Evolutionary conservation across 2,888 invertebrate species (phyloP).

Genomic region (Mythimna loreyi): DNA sequence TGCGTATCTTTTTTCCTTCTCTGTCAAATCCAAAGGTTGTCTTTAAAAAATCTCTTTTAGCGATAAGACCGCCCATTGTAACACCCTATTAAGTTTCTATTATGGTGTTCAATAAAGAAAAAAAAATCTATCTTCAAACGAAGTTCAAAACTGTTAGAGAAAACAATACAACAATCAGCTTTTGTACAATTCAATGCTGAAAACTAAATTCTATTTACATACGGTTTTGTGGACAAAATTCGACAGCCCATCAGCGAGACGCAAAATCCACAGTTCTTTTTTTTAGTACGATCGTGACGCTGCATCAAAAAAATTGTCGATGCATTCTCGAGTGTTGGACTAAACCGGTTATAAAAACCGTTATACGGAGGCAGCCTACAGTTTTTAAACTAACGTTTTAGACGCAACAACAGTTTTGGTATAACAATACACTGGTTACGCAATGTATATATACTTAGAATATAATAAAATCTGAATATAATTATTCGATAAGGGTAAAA

Average conservation of each 20-base stretch:
- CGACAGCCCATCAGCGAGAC: neutral
- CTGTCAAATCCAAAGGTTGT: too few relatives aligned
- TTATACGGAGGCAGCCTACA: too few relatives aligned
- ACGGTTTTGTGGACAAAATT: neutral
- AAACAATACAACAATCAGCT: conserved; percentile 22
- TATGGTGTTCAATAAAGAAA: too few relatives aligned
- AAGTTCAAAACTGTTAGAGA: neutral
- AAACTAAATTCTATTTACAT: conserved; percentile 5
- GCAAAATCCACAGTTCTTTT: conserved; percentile 6
- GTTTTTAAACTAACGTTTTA: neutral
- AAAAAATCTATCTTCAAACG: too few relatives aligned
- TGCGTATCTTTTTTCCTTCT: too few relatives aligned
- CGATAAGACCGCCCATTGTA: too few relatives aligned
- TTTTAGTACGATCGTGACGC: conserved; percentile 21
- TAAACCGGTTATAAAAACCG: too few relatives aligned
- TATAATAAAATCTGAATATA: too few relatives aligned
- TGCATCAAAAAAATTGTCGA: conserved; percentile 20
- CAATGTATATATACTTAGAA: neutral
- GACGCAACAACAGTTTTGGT: neutral
- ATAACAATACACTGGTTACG: neutral
- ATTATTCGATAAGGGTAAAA: too few relatives aligned
- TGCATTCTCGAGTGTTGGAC: neutral
- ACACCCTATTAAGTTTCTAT: too few relatives aligned
- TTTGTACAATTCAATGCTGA: conserved; percentile 8
- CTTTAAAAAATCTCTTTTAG: too few relatives aligned